A percentile compares a stretch with the other conserved stretches of the same genome.
Evolutionary conservation across 2,113 vertebrate genomes (phyloP).

Genomic region (Potamarius usumacintae): DNA sequence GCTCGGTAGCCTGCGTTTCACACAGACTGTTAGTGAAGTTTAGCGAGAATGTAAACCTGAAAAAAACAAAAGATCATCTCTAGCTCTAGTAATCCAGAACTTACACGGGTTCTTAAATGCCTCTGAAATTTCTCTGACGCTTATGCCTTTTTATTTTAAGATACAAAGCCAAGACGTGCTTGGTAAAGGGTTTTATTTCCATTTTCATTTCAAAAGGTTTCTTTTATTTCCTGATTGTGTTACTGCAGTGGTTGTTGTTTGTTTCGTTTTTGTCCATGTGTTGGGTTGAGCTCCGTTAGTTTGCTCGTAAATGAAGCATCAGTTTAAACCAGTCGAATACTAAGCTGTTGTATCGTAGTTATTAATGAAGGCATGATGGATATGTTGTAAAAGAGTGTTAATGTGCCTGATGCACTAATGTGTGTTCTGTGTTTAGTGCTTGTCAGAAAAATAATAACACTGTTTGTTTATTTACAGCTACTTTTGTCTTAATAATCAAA

Average conservation of each 20-base stretch:
- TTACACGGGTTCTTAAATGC: conserved; percentile 13
- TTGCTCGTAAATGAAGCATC: conserved; percentile 3
- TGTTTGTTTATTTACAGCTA: not conserved
- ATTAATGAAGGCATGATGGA: conserved; percentile 13
- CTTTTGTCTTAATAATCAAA: not conserved
- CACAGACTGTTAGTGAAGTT: conserved; percentile 39
- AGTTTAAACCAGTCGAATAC: conserved; percentile 14
- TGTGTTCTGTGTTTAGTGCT: conserved; percentile 40
- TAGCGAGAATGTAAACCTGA: conserved; percentile 5
- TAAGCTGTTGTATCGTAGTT: conserved; percentile 4
- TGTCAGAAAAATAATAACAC: not conserved
- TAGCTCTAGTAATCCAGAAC: conserved; percentile 19
- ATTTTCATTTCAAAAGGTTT: conserved; percentile 7
- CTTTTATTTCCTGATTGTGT: not conserved
- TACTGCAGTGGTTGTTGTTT: not conserved
- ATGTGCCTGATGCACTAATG: conserved; percentile 10
- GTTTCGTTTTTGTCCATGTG: conserved; percentile 29
- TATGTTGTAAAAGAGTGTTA: not conserved
- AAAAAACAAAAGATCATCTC: not conserved
- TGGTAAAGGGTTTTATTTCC: not conserved
- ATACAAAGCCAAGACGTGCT: not conserved
- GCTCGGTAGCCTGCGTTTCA: conserved; percentile 32
- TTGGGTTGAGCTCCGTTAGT: not conserved
- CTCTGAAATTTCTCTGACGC: conserved; percentile 19
- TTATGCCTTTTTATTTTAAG: conserved; percentile 14